A percentile compares a stretch with the other conserved stretches of the same genome.
Conservation (phyloP, 1,140 invertebrate species). For the Myzus persicae region DNA sequence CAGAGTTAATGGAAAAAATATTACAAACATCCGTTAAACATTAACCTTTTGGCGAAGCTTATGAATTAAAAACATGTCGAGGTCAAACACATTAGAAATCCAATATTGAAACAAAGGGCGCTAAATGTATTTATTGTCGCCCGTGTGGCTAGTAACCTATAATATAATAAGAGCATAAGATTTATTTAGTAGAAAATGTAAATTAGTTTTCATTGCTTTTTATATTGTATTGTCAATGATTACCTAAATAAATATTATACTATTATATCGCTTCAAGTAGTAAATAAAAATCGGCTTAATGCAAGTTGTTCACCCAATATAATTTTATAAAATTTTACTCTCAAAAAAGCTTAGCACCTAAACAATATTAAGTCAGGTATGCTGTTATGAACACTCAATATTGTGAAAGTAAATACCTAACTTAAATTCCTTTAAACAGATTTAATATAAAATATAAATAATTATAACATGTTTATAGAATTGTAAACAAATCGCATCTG, state of each 20-base stretch:
- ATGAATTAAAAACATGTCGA: neutral
- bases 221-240: neutral
- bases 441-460: neutral
- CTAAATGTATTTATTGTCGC: neutral
- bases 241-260: neutral
- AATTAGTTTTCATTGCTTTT: neutral
- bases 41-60: neutral
- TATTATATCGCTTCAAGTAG: neutral
- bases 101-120: neutral
- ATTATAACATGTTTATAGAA: too few species aligned
- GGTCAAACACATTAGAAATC: slow-evolving; percentile 32
- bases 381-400: too few species aligned
- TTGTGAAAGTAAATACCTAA: too few species aligned
- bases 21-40: neutral
- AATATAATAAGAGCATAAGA: neutral
- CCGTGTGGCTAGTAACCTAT: too few species aligned
- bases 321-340: neutral
- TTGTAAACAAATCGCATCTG: too few species aligned
- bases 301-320: neutral
- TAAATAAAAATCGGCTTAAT: neutral
- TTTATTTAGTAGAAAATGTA: neutral
- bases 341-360: neutral
- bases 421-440: neutral
- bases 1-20: neutral
- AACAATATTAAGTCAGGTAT: neutral